Conservation (phyloP, 2,113 vertebrate genomes). For the Neomonachus schauinslandi region DNA sequence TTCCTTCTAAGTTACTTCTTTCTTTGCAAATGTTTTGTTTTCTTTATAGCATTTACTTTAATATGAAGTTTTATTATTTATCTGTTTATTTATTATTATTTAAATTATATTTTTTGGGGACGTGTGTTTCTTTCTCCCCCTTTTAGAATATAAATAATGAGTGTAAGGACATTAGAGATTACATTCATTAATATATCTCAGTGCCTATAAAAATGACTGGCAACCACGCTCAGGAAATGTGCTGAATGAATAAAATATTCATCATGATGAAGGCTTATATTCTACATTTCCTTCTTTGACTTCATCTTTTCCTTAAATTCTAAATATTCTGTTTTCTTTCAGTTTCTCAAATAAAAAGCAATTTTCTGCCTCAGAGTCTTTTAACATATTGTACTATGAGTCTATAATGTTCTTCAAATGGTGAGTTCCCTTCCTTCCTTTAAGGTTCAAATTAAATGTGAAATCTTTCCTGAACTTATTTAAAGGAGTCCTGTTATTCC, state of each 20-base stretch:
- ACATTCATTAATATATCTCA: background rate
- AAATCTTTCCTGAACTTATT: background rate
- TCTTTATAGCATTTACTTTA: background rate
- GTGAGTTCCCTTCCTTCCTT: background rate
- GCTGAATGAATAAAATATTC: background rate
- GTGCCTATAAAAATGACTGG: background rate
- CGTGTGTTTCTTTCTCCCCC: background rate
- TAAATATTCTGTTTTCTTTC: background rate
- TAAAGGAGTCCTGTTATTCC: background rate
- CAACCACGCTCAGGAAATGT: background rate
- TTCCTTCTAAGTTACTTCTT: background rate
- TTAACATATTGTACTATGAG: background rate
- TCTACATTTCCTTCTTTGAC: background rate
- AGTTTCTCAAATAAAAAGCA: background rate
- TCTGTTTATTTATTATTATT: background rate
- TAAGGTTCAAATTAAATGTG: background rate
- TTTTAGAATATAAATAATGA: background rate
- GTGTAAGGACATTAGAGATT: background rate
- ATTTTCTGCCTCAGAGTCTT: background rate
- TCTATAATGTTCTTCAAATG: background rate
- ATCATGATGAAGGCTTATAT: background rate
- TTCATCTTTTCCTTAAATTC: background rate
- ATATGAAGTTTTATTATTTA: background rate
- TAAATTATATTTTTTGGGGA: background rate
- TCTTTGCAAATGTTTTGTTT: background rate